Percentiles rank a stretch among this genome's conserved stretches.
Evolutionary conservation across 2,888 invertebrate genomes (phyloP).

Genomic region (Archips crataeganus): DNA sequence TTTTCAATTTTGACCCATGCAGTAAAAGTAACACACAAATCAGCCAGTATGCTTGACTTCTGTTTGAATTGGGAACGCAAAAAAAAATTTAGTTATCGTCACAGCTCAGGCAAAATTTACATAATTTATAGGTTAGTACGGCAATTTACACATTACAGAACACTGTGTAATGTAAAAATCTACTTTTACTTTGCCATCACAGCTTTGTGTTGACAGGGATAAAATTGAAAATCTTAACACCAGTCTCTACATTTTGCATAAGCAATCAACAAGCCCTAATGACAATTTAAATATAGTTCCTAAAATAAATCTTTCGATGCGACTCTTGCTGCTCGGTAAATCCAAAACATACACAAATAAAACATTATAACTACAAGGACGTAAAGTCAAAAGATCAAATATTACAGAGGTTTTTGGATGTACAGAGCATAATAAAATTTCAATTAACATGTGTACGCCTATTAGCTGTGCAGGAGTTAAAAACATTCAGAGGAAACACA

Average conservation of each 20-base stretch:
- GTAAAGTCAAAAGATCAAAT: neutral
- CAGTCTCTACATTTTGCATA: neutral
- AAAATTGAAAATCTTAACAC: neutral
- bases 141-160: no score
- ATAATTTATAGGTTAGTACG: no score
- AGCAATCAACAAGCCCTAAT: neutral
- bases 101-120: no score
- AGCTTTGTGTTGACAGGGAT: neutral
- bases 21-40: neutral
- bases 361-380: no score
- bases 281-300: neutral
- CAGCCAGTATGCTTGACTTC: neutral
- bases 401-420: constrained; percentile 17
- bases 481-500: constrained; percentile 13
- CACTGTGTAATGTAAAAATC: no score
- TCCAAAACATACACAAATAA: constrained; percentile 1
- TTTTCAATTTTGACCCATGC: neutral
- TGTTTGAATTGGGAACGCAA: neutral
- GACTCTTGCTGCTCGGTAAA: constrained; percentile 23
- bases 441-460: constrained; percentile 12
- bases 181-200: no score
- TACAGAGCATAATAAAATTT: constrained; percentile 22
- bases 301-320: constrained; percentile 29
- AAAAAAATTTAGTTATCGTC: no score
- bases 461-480: constrained; percentile 26